Evolutionary conservation across 1,140 invertebrate genomes (phyloP).

Genomic region (Lepidostoma basale): DNA sequence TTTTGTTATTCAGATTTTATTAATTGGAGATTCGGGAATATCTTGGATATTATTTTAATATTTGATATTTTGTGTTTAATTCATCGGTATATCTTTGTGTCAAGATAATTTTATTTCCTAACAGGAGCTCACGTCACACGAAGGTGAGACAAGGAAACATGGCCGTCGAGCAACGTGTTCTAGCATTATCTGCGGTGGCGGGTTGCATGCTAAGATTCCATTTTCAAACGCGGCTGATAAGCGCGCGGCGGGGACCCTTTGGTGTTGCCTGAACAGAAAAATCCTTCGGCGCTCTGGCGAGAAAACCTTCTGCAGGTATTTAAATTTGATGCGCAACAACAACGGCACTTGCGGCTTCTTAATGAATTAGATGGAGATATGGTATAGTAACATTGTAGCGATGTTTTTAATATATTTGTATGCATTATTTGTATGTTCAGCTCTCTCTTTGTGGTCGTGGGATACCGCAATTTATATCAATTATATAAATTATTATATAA

Average conservation of each 20-base stretch:
- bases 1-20: no score
- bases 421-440: no score
- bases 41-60: no score
- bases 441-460: no score
- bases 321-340: neutral
- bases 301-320: conserved; percentile 1
- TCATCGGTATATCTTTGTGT: no score
- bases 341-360: conserved; percentile 10
- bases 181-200: conserved; percentile 18
- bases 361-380: conserved; percentile 1
- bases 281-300: conserved; percentile 22
- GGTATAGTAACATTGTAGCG: no score
- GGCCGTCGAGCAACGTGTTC: conserved; percentile 19
- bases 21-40: no score
- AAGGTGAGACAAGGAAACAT: conserved; percentile 12
- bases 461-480: no score
- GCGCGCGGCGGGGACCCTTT: conserved; percentile 37
- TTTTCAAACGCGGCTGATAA: conserved; percentile 44
- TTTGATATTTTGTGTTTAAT: no score
- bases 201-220: conserved; percentile 43
- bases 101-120: no score
- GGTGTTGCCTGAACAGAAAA: conserved; percentile 34
- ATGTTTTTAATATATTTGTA: no score
- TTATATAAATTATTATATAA: no score
- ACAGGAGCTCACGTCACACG: conserved; percentile 12